Base-by-base conservation (phyloP, 2,888 invertebrate species). In the Caenorhabditis zanzibari region DNA sequence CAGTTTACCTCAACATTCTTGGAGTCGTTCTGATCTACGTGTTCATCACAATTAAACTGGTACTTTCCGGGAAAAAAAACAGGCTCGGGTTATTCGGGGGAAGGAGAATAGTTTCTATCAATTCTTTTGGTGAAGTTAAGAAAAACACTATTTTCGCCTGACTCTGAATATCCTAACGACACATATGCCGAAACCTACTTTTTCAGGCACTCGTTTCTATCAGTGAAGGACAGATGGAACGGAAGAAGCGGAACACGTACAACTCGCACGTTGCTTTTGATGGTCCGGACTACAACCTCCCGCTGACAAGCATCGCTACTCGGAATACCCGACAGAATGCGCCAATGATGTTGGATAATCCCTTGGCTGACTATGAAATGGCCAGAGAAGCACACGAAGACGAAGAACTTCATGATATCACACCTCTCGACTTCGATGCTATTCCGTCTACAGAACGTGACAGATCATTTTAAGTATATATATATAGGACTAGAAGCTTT, bases 181-280 rank as follows among this genome's bases (percentile, higher is more conserved):
- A n/a, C n/a, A 32, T 6, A 32, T 32, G 32, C 32, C 7, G 7
- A 32, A 38, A 38, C 10, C 10, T 12, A 12, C 10, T 38, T 10
- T 2, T 79, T 28, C 49, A 80, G 80, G 72, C 72, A n/a, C 72
- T 80, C 10, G 19, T 80, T 28, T 80, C 80, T 5, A 64, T 80
- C 38, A 80, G 66, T 38, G 80, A 80, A 41, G 72, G 72, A 52
- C 54, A 73, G 22, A 28, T 66, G 28, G 72, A 72, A 41, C 56
- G 80, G 0, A 56, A 56, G 26, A 72, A 80, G 19, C 14, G 59
- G n/a, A 64, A 49, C 44, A 35, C 41, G 6, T 80, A 44, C 80
- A 80, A 72, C 63, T 80, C 80, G 9, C 80, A 80, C 19, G 64
- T 73, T 9, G 72, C 72, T 6, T 80, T 72, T 41, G 80, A 72